Evolutionary conservation across 2,113 vertebrate genomes (phyloP).

Genomic region (Mellivora capensis): DNA sequence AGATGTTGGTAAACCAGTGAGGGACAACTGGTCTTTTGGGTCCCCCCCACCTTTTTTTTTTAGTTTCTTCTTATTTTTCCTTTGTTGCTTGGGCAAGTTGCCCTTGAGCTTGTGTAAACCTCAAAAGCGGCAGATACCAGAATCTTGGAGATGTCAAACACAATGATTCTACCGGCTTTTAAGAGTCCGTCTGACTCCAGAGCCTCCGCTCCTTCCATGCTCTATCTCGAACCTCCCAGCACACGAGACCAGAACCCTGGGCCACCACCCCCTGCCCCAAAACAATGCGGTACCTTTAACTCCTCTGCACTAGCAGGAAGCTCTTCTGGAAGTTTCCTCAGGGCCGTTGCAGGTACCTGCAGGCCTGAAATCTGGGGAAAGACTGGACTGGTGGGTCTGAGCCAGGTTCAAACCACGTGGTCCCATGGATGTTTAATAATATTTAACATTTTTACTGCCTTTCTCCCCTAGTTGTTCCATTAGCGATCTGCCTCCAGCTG

Average conservation of each 20-base stretch:
- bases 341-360: background rate
- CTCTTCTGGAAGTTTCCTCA: background rate
- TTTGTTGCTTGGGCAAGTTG: background rate
- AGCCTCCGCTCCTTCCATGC: background rate
- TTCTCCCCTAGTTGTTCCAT: slow-evolving; percentile 57
- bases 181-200: background rate
- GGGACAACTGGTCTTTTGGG: background rate
- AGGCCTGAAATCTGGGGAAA: background rate
- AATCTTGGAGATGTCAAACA: background rate
- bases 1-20: background rate
- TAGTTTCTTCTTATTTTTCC: background rate
- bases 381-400: background rate
- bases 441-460: slow-evolving; percentile 68
- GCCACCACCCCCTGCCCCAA: background rate
- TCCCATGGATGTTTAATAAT: slow-evolving; percentile 61
- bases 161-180: background rate
- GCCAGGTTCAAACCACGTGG: slow-evolving; percentile 44
- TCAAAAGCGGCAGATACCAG: background rate
- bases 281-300: background rate
- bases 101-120: background rate
- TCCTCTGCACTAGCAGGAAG: background rate
- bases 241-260: too few relatives aligned
- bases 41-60: background rate
- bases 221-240: background rate
- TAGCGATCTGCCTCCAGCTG: slow-evolving; percentile 55